phyloP scores from a whole-genome alignment of 2,113 vertebrate species.

The Dunckerocampus dactyliophorus region DNA sequence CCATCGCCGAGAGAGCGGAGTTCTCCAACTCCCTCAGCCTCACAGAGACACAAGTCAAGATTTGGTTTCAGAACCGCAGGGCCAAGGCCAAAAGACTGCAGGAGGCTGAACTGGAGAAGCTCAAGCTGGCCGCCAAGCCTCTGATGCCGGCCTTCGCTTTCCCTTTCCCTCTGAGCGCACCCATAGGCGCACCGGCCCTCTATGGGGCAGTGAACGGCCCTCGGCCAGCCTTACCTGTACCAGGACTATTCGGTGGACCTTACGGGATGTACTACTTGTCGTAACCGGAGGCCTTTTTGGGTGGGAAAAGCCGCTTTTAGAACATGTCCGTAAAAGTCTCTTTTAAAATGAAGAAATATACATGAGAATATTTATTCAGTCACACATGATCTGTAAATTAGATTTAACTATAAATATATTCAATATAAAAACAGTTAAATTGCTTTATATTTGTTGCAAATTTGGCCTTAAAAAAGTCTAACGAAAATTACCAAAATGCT shows the following conservation, averaged over 20 bases:
- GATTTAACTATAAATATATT: not conserved
- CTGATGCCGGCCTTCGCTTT: constrained; percentile 75
- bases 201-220: constrained; percentile 70
- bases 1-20: constrained; percentile 78
- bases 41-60: constrained; percentile 84
- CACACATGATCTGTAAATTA: not conserved
- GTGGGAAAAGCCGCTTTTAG: constrained; percentile 22
- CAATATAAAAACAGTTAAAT: not conserved
- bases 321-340: not conserved
- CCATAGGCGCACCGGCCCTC: constrained; percentile 64
- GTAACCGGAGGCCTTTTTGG: constrained; percentile 39
- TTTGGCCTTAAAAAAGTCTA: too few relatives aligned
- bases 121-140: constrained; percentile 79
- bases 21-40: constrained; percentile 78
- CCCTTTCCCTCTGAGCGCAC: constrained; percentile 72
- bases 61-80: constrained; percentile 84
- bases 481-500: too few relatives aligned
- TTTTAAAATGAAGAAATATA: not conserved
- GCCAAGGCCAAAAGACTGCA: constrained; percentile 84
- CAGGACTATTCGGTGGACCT: constrained; percentile 75
- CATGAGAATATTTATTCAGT: constrained; percentile 4
- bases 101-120: constrained; percentile 81
- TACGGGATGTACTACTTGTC: constrained; percentile 83
- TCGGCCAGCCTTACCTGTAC: constrained; percentile 66
- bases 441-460: not conserved